Base-by-base conservation (phyloP, 2,888 invertebrate genomes). In the Brachyptera putata region DNA sequence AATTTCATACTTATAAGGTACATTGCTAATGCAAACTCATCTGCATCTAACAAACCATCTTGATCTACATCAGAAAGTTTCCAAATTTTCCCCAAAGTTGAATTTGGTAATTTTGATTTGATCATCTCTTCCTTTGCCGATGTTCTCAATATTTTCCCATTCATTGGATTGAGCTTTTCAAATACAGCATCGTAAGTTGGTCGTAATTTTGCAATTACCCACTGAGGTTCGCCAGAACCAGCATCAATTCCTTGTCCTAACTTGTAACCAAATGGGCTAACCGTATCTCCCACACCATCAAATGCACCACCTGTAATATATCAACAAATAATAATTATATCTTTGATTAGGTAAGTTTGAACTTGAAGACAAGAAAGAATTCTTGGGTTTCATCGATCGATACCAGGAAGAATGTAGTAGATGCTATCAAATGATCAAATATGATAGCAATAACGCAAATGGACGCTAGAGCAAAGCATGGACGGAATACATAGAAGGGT, bases 11-110 rank as follows among this genome's bases (percentile, higher is more conserved):
- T 85, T 73, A 95, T 95, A 75, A 96, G 83, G 79, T 99, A 96
- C 90, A 95, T 93, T 30, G 98, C 95, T 65, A 99, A 82, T 34
- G 98, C 97, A 78, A 97, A 99, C 79, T 99, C 99, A 70, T 99
- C 98, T 13, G 84, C 78, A 77, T 99, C 98, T 69, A 99, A 80
- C 79, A 91, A 87, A 34, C 96, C 97, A 76, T 97, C 97, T 70
- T 89, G 87, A 78, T 99, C 98, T 65, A 96, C 86, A 78, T 99
- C 99, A 1, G 98, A 85, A 66, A 99, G 79, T 77, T 96, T 98
- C 98, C 99, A 99, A 70, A 99, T 93, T 82, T 91, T 92, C 67
- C 95, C 95, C 66, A 99, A 84, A 63, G 97, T 95, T 36, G 92
- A 89, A 76, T 98, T 98, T 4, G 98, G 99, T 71, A 99, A 81